Evolutionary conservation across 2,888 invertebrate species (phyloP).

Genomic region (Campoplex nolae): DNA sequence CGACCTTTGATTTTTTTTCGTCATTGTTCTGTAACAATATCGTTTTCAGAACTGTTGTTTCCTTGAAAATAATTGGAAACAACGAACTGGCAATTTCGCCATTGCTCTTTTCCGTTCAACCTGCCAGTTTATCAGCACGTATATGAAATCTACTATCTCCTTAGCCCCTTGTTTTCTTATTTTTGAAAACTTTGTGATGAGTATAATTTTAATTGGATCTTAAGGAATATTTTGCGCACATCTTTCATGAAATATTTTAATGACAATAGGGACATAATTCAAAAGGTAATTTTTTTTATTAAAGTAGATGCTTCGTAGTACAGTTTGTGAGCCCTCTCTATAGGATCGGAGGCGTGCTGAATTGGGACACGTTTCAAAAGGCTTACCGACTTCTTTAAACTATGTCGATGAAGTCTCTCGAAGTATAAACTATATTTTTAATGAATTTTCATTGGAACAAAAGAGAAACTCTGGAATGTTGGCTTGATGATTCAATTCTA

Average conservation of each 20-base stretch:
- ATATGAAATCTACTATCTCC: background rate
- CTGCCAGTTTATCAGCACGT: background rate
- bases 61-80: background rate
- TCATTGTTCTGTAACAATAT: background rate
- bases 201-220: background rate
- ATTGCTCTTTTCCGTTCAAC: background rate
- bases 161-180: background rate
- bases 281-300: background rate
- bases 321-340: background rate
- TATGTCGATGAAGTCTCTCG: background rate
- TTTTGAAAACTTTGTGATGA: background rate
- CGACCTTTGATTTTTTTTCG: background rate
- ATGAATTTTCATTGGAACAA: background rate
- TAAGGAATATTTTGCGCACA: no score
- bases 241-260: background rate
- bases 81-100: slow-evolving; percentile 1
- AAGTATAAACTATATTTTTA: background rate
- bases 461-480: background rate
- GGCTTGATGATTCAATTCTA: background rate
- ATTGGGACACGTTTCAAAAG: slow-evolving; percentile 6
- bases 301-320: slow-evolving; percentile 12
- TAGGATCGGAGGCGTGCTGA: background rate
- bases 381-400: background rate
- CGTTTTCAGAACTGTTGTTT: background rate
- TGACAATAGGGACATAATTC: background rate